Evolutionary conservation across 2,888 invertebrate species (phyloP), one percentile per base, ranked within the genome.

Genomic region (Drosophila fulvimacula): DNA sequence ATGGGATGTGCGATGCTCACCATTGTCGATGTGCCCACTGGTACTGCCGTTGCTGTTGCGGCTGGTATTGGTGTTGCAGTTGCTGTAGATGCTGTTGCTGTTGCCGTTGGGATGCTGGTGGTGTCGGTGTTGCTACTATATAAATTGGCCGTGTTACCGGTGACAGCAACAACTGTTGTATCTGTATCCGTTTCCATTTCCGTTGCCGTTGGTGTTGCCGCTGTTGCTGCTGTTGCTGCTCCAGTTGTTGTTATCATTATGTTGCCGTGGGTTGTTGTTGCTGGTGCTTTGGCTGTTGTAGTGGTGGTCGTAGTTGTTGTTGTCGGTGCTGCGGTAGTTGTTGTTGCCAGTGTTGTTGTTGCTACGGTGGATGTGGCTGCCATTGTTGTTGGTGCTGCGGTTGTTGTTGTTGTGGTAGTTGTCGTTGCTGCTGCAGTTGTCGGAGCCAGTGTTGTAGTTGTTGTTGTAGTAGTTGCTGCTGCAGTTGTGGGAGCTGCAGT

Each of bases 1-100:
- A 92, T 92, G 9, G 92, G 92, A 79, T 92, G 92, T 34, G 90
- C 90, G 41, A 91, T 87, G 57, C 80, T 87, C 42, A 81, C 82
- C 15, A 61, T 69, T 4, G 87, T 73, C 6, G 87, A 68, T 9
- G 84, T 70, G 10, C 60, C 56, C 52, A 36, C 30, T 11, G 72
- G 61, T 24, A 42, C 21, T 34, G 49, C 49, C 5, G 58, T 21
- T 24, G 19, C n/a, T 15, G 48, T 11, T 24, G 61, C 24, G 38
- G 61, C 32, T 55, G 58, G 6, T 17, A 58, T 32, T 19, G 64
- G n/a, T 27, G 53, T 21, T 10, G 46, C 30, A 9, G 55, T n/a
- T 41, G 53, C n/a, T 41, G 44, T 7, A n/a, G n/a, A n/a, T 52
- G 56, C 17, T 41, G 41, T 9, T 4, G 39, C 0, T 13, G 41